Base-by-base conservation (phyloP, 2,888 invertebrate species). In the Nebria salina region DNA sequence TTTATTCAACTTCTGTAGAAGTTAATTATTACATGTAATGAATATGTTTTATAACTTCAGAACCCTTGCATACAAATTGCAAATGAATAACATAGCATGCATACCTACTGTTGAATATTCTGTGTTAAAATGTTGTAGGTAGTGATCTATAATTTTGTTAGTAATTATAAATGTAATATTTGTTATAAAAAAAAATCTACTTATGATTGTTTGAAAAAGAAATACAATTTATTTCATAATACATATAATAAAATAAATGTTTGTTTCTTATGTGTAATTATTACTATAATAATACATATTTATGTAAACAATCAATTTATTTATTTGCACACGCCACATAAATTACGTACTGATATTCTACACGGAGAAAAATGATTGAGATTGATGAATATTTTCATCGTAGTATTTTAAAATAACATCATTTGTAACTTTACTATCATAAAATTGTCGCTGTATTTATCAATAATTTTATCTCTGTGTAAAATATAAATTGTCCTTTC, bases 61-160 rank as follows among this genome's bases (percentile, higher is more conserved):
- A 84, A 86, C 86, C 86, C 87, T 87, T 87, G 86, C 87, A 79
- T 83, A 84, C 80, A 86, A 20, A 5, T 86, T 87, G 87, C 87
- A 88, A 87, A 87, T 34, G 5, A 34, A 34, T 87, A 25, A 70
- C 15, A 70, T 87, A 86, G 86, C 84, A 86, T 86, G 85, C 86
- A 87, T 85, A 86, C 8, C 84, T 85, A 87, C 87, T 87, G 87
- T 83, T 88, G 87, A 86, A 81, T 81, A 75, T 76, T 81, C 76
- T 81, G 72, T 81, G 75, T 81, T 81, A 81, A 68, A 54, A 70
- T 81, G 72, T 81, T 76, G 81, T 81, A 76, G 81, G 81, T 81
- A 76, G 81, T 81, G 76, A 76, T 81, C 76, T 81, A 81, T 81
- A 81, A 81, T 81, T 81, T 81, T 80, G 1, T 76, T 76, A 81